These are phyloP conservation scores for Oreonectes daqikongensis DNA, from an alignment of 2,797 vertebrate species.

Conservation along the genomic window DNA sequence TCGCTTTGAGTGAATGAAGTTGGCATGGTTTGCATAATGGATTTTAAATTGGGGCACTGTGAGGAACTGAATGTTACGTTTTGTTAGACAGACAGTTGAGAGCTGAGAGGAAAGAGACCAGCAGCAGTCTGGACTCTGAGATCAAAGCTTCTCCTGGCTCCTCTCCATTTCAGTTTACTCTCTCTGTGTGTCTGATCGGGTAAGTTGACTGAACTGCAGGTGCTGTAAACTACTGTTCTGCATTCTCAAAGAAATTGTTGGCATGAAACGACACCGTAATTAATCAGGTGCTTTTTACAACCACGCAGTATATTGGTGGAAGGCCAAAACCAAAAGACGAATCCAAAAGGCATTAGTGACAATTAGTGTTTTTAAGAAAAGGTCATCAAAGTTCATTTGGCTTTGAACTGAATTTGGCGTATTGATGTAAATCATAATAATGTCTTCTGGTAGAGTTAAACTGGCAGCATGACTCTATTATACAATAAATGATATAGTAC, in stretches of 20 bases:
- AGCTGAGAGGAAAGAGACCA: conserved; percentile 26
- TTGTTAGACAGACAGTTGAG: conserved; percentile 34
- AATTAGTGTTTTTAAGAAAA: conserved; percentile 22
- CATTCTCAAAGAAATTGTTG: conserved; percentile 30
- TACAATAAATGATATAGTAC: background rate
- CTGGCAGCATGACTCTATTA: too few relatives aligned
- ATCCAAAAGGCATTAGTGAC: conserved; percentile 19
- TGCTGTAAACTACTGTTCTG: conserved; percentile 30
- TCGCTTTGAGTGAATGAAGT: conserved; percentile 52
- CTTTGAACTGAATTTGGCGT: conserved; percentile 1
- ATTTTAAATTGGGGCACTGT: conserved; percentile 49
- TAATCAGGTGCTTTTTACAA: conserved; percentile 32
- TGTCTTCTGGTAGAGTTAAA: too few relatives aligned
- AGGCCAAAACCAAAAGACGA: conserved; percentile 5
- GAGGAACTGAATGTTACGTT: conserved; percentile 42
- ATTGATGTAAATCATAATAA: conserved; percentile 5
- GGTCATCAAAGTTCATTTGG: conserved; percentile 14
- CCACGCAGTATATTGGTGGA: conserved; percentile 7
- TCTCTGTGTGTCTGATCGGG: conserved; percentile 20
- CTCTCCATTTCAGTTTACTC: conserved; percentile 15
- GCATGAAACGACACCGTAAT: conserved; percentile 24
- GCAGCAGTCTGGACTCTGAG: conserved; percentile 15
- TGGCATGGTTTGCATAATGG: conserved; percentile 57
- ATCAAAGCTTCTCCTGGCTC: conserved; percentile 30
- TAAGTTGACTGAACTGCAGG: conserved; percentile 33